Base-by-base conservation (phyloP, 2,113 vertebrate species). In the Dryoscopus gambensis region DNA sequence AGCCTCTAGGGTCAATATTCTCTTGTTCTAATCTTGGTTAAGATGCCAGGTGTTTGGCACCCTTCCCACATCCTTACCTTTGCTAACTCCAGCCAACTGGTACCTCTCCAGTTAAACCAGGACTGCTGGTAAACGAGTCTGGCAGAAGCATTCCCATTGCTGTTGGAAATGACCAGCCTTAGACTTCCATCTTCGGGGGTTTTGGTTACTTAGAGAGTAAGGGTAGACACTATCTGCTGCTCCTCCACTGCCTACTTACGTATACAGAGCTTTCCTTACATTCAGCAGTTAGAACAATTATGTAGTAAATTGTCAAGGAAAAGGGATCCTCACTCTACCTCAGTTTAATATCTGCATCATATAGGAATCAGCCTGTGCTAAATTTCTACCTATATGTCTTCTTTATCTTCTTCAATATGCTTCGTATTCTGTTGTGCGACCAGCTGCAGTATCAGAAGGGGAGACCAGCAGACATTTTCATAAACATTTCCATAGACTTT, bases 101-200 rank as follows among this genome's bases (percentile, higher is more conserved):
- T 31, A 7, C 37, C 27, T 60, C 22, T 44, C 37, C 46, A 60
- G 46, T 39, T 35, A 59, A 68, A 37, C 25, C 52, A 42, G 20
- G 24, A 42, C 16, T 57, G 44, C 31, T 25, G 44, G 25, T 44
- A 50, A 63, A 53, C 1, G 5, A 21, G 17, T 22, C 0, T 0
- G 25, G 4, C 25, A 80, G n/a, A 30, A 57, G 4, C 9, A 31
- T 56, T 74, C 15, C 33, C 50, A 5, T 27, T 56, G 3, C 7
- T 57, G 15, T 20, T 24, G 33, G 55, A 75, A 89, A 11, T 28
- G 30, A 35, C 3, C 11, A 69, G 62, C 31, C 55, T 81, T 50
- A 50, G 47, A n/a, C 11, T 27, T 76, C 31, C n/a, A 33, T 67
- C 24, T 50, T 65, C 0, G 0, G 30, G 7, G 13, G 6, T 76